Evolutionary conservation across 2,888 invertebrate species (phyloP).

Genomic region (Lottia gigantea): DNA sequence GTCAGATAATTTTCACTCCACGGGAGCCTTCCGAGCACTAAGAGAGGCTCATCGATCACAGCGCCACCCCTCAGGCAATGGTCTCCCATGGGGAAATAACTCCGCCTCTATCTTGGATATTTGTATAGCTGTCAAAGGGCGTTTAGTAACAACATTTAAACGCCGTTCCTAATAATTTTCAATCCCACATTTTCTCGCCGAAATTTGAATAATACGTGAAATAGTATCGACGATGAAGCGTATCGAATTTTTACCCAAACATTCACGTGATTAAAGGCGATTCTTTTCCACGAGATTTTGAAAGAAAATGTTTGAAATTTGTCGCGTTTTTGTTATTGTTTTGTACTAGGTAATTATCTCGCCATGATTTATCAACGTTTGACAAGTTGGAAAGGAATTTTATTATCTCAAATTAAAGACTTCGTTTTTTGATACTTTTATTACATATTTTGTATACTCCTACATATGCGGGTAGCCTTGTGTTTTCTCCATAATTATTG

Average conservation of each 20-base stretch:
- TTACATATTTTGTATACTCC: too few relatives aligned
- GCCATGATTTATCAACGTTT: too few relatives aligned
- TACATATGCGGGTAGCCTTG: too few relatives aligned
- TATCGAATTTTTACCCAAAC: not conserved
- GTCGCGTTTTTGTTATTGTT: too few relatives aligned
- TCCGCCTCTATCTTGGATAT: not conserved
- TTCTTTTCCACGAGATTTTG: not conserved
- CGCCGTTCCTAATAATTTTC: not conserved
- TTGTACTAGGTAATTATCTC: too few relatives aligned
- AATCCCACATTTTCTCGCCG: not conserved
- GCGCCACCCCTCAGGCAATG: conserved; percentile 7
- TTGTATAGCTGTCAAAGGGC: conserved; percentile 9
- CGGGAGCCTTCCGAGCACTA: conserved; percentile 2
- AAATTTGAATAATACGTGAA: not conserved
- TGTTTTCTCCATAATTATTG: too few relatives aligned
- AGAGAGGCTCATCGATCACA: conserved; percentile 10
- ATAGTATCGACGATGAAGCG: not conserved
- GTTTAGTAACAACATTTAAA: not conserved
- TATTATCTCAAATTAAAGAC: too few relatives aligned
- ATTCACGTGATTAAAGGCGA: not conserved
- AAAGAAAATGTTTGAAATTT: too few relatives aligned
- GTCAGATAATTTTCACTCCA: conserved; percentile 5
- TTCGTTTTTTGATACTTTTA: too few relatives aligned
- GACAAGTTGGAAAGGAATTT: too few relatives aligned
- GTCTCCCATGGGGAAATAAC: conserved; percentile 8